Evolutionary conservation across 2,797 vertebrate genomes (phyloP), one percentile per base, ranked within the genome.

Genomic region (Florisuga fusca): DNA sequence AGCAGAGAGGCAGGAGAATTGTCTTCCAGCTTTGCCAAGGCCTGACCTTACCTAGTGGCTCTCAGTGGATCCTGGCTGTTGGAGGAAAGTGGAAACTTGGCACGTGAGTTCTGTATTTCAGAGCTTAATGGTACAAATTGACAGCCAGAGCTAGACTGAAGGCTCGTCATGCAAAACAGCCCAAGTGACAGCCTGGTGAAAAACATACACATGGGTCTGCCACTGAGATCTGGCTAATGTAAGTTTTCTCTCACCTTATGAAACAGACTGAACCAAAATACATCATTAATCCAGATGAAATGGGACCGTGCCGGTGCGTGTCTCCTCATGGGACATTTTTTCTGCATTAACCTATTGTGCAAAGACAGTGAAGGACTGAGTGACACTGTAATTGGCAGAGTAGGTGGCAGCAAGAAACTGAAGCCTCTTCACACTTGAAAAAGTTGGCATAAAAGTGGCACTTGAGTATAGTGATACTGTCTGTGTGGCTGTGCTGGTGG

Each of bases 211-310:
- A 77, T 18, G 89, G 79, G 21, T 90, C 85, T 89, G 93, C 95
- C 0, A 54, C 94, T 0, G n/a, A 81, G 87, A 82, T 96, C 95
- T 96, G 97, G 94, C 93, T 87, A 97, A 80, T 84, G 73, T 92
- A 77, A 89, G 91, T 87, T 94, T 94, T 96, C 69, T 90, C 62
- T 82, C 2, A 84, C 94, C 84, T 95, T 93, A 87, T 74, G 94
- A 95, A 96, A 84, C 57, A 81, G 75, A n/a, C 50, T 51, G 80
- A 95, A 83, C 43, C 51, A 45, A 75, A 58, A 91, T 85, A 95
- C 95, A 97, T 96, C 94, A 97, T 97, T 95, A 93, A 87, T 90
- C 94, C 96, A 97, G 95, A 97, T 93, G 95, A 97, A 83, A 51
- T 80, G 82, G 75, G 87, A 63, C 89, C 0, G 1, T 45, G 2